Evolutionary conservation across 2,888 invertebrate genomes (phyloP).

Genomic region (Parnassius orleans): DNA sequence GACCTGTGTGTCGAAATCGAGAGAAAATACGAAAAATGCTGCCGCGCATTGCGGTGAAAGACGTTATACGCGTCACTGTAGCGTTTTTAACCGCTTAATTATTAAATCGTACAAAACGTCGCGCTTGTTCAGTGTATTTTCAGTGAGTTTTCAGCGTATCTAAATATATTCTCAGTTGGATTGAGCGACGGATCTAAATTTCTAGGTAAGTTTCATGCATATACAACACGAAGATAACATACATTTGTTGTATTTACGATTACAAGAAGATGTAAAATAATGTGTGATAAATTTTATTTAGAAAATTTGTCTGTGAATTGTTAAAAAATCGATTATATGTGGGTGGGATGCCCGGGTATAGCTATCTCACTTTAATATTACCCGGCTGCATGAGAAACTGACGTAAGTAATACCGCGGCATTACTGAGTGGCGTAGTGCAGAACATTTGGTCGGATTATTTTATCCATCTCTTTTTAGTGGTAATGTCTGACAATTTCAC

Average conservation of each 20-base stretch:
- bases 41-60: constrained; percentile 54
- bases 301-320: constrained; percentile 46
- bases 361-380: constrained; percentile 60
- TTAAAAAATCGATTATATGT: constrained; percentile 78
- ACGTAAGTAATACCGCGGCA: constrained; percentile 62
- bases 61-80: constrained; percentile 38
- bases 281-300: constrained; percentile 40
- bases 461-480: constrained; percentile 46
- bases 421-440: constrained; percentile 46
- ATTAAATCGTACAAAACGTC: constrained; percentile 52
- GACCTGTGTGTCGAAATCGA: constrained; percentile 61
- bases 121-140: constrained; percentile 62
- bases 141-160: constrained; percentile 70
- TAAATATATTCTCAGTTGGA: constrained; percentile 73
- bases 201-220: constrained; percentile 66
- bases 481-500: constrained; percentile 40
- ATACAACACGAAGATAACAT: constrained; percentile 39
- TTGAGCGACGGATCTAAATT: constrained; percentile 62
- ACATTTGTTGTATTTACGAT: constrained; percentile 34
- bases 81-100: constrained; percentile 48
- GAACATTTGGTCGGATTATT: constrained; percentile 54
- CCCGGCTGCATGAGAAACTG: constrained; percentile 59
- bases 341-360: constrained; percentile 64
- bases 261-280: constrained; percentile 37
- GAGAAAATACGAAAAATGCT: constrained; percentile 71